These are phyloP conservation scores for Drosophila jambulina DNA, from an alignment of 1,140 invertebrate species.

Conservation along the genomic window DNA sequence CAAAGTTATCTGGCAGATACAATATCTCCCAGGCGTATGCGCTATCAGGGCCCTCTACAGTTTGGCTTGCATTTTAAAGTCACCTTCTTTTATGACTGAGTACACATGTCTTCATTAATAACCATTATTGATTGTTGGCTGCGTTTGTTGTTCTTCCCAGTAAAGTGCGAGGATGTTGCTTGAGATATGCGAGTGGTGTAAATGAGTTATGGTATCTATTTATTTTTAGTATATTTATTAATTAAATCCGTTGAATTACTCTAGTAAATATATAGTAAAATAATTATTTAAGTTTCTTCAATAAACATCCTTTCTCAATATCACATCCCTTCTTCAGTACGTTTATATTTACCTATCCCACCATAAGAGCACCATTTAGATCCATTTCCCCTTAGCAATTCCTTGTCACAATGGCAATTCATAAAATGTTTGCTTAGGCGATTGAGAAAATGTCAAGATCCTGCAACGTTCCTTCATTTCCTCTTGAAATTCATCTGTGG, in stretches of 20 bases:
- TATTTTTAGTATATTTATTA: not conserved
- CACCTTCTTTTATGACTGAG: conserved; percentile 58
- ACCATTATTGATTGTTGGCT: conserved; percentile 67
- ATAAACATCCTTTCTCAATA: not conserved
- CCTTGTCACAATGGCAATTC: conserved; percentile 11
- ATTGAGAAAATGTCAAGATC: conserved; percentile 59
- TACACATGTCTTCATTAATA: conserved; percentile 82
- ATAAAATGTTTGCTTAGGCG: conserved; percentile 47
- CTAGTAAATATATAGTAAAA: no score
- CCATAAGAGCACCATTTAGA: not conserved
- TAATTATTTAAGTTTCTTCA: not conserved
- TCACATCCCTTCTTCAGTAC: not conserved
- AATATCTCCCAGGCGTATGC: conserved; percentile 43
- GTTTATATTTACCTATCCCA: conserved; percentile 22
- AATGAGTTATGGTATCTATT: not conserved
- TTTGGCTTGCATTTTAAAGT: conserved; percentile 70
- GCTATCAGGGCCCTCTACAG: conserved; percentile 39
- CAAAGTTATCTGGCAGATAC: conserved; percentile 59
- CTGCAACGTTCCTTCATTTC: not conserved
- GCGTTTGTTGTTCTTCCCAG: conserved; percentile 40
- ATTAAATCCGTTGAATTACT: not conserved
- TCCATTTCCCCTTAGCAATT: not conserved
- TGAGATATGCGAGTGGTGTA: conserved; percentile 1
- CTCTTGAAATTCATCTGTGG: conserved; percentile 15
- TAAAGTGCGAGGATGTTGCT: conserved; percentile 36